Evolutionary conservation across 2,113 vertebrate species (phyloP).

Genomic region (Chamaetylas fuelleborni): DNA sequence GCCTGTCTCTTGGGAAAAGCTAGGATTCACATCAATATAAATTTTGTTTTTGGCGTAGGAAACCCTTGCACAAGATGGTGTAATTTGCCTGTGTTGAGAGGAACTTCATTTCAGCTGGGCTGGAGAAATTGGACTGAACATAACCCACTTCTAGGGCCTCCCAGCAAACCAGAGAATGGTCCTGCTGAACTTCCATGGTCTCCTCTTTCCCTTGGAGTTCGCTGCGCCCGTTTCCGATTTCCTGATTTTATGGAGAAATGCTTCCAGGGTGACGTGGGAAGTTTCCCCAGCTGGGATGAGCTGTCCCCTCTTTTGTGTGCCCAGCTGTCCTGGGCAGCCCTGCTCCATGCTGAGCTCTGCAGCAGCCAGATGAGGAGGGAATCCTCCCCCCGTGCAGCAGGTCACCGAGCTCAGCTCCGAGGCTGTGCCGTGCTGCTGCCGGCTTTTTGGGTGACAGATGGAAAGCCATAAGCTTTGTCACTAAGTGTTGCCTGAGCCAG

Average conservation of each 20-base stretch:
- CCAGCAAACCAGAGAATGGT: not conserved
- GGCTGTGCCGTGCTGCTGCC: not conserved
- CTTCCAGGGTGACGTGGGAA: not conserved
- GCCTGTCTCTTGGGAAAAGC: not conserved
- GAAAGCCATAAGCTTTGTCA: slow-evolving; percentile 49
- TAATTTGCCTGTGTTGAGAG: not conserved
- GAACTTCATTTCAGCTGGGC: not conserved
- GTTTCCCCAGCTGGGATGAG: not conserved
- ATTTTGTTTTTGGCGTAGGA: not conserved
- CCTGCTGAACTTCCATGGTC: not conserved
- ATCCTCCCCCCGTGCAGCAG: not conserved
- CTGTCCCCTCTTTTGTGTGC: not conserved
- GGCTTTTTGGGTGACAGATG: slow-evolving; percentile 15
- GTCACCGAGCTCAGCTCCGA: not conserved
- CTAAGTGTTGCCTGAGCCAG: slow-evolving; percentile 37
- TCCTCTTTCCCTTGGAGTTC: not conserved
- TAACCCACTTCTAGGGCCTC: not conserved
- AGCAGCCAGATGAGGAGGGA: not conserved
- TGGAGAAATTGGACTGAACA: not conserved
- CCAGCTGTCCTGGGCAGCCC: not conserved
- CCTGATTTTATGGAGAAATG: not conserved
- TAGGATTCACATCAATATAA: not conserved
- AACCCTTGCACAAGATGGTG: not conserved
- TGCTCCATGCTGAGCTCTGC: not conserved
- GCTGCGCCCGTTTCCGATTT: accelerated